A percentile compares a stretch with the other conserved stretches of the same genome.
Evolutionary conservation across 2,113 vertebrate species (phyloP).

Genomic region (Agapornis roseicollis): DNA sequence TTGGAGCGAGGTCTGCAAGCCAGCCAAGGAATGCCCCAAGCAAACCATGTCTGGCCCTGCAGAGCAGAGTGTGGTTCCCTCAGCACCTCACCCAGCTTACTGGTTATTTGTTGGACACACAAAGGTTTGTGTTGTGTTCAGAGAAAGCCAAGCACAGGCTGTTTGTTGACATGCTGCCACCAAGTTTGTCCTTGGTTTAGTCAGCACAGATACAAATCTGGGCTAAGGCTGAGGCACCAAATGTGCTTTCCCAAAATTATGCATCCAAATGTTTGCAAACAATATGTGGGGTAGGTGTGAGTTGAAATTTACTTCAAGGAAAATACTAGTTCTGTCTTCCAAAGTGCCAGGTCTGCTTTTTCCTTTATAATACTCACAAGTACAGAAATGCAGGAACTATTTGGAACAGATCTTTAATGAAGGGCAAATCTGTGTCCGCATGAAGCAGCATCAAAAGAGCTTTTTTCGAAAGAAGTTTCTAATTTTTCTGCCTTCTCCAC

Average conservation of each 20-base stretch:
- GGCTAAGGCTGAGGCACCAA: not conserved
- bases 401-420: not conserved
- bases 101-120: not conserved
- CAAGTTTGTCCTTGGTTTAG: not conserved
- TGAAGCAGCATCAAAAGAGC: not conserved
- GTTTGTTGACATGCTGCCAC: not conserved
- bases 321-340: not conserved
- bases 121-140: not conserved
- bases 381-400: not conserved
- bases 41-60: fast-evolving
- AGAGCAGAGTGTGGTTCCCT: not conserved
- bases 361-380: not conserved
- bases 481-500: not conserved
- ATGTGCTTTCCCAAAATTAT: not conserved
- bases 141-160: not conserved
- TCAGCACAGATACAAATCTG: not conserved
- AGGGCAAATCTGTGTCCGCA: not conserved
- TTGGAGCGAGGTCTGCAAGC: not conserved
- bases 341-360: not conserved
- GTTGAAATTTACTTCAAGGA: not conserved
- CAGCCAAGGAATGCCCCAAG: not conserved
- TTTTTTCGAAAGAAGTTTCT: not conserved
- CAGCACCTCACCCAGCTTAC: not conserved
- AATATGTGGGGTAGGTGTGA: not conserved
- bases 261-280: not conserved